Conservation (phyloP, 2,888 invertebrate genomes). For the Drosophila melanocephala region DNA sequence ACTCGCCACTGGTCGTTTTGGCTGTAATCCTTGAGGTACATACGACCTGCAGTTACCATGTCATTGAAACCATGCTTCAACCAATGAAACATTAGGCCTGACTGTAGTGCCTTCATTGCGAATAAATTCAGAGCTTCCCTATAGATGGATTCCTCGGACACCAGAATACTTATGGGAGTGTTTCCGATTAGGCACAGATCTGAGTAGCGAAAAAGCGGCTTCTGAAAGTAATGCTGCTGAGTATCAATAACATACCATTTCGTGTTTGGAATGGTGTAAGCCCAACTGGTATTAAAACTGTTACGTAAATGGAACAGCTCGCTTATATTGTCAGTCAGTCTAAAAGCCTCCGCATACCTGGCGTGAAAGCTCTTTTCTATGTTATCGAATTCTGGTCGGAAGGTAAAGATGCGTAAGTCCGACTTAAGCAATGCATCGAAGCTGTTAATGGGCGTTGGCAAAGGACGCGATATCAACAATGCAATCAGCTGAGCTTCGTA, state of each 20-base stretch:
- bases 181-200: constrained; percentile 40
- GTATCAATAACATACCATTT: constrained; percentile 56
- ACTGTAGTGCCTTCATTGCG: constrained; percentile 25
- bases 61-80: constrained; percentile 50
- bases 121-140: constrained; percentile 16
- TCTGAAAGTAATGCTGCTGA: constrained; percentile 54
- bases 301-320: constrained; percentile 34
- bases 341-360: constrained; percentile 57
- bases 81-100: constrained; percentile 50
- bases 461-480: constrained; percentile 34
- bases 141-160: constrained; percentile 56
- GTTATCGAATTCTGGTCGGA: constrained; percentile 46
- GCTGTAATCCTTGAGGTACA: constrained; percentile 59
- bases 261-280: constrained; percentile 40
- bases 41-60: constrained; percentile 54
- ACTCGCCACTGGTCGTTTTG: not conserved
- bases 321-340: constrained; percentile 30
- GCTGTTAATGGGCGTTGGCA: constrained; percentile 30
- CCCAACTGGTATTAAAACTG: constrained; percentile 61
- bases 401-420: constrained; percentile 39
- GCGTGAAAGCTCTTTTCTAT: constrained; percentile 44
- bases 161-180: constrained; percentile 23
- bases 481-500: constrained; percentile 49
- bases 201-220: constrained; percentile 52
- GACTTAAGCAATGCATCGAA: constrained; percentile 54